Conservation (phyloP, 1,140 invertebrate genomes). For the Drosophila hydei region DNA sequence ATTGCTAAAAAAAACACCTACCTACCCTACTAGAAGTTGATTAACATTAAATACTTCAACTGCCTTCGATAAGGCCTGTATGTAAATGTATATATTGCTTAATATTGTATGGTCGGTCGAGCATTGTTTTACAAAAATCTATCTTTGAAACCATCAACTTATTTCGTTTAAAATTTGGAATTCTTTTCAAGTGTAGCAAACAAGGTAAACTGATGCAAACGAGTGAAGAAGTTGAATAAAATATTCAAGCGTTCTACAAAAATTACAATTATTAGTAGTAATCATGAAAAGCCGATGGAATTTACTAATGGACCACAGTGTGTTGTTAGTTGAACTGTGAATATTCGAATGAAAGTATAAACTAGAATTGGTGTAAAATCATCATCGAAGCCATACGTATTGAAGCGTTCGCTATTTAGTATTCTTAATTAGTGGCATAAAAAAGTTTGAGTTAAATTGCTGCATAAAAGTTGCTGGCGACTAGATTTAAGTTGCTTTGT, state of each 20-base stretch:
- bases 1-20: slow-evolving; percentile 9
- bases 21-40: slow-evolving; percentile 9
- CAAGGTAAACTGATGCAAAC: too few relatives aligned
- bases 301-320: slow-evolving; percentile 17
- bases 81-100: slow-evolving; percentile 1
- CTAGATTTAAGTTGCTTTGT: slow-evolving; percentile 66
- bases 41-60: not conserved
- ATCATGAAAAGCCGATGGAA: slow-evolving; percentile 29
- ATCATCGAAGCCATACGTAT: slow-evolving; percentile 18
- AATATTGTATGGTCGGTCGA: not conserved
- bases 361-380: slow-evolving; percentile 28
- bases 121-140: slow-evolving; percentile 8
- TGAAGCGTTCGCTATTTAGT: slow-evolving; percentile 34
- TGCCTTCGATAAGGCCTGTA: not conserved
- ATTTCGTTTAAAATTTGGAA: not conserved
- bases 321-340: slow-evolving; percentile 26
- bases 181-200: not conserved
- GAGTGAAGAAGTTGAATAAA: too few relatives aligned
- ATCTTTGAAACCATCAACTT: slow-evolving; percentile 32
- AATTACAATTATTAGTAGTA: not conserved
- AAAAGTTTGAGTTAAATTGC: slow-evolving; percentile 70
- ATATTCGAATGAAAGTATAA: slow-evolving; percentile 20
- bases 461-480: slow-evolving; percentile 74
- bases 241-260: too few relatives aligned
- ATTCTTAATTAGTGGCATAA: slow-evolving; percentile 45